Base-by-base conservation (phyloP, 2,888 invertebrate species). In the Dorcus hopei region DNA sequence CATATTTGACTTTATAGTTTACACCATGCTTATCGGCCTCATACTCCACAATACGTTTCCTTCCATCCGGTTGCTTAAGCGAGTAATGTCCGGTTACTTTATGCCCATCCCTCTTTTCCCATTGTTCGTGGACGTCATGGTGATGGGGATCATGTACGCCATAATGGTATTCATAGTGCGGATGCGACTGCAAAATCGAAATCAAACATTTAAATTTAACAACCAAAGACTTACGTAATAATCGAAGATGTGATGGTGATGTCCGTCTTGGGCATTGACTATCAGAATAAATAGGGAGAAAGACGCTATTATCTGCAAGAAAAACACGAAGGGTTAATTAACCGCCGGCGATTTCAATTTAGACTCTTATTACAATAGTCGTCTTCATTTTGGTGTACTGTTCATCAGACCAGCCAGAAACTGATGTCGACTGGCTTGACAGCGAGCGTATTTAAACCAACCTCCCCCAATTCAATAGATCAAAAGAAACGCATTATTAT, bases 91-190 rank as follows among this genome's bases (percentile, higher is more conserved):
- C 76, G 57, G 73, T 75, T 52, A 70, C 69, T 41, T 72, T 70
- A 52, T 76, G 69, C 41, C 72, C 72, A 50, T 75, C 72, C 51
- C 76, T 69, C 48, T 67, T 63, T 65, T 77, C 76, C 69, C 72
- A 70, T 61, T 76, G 76, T 61, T 70, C 70, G 57, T 77, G 71
- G 65, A 75, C 68, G 63, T 77, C 76, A 62, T 77, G 75, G 59
- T 73, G 72, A 55, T 77, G 70, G 19, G 65, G 63, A 52, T 77
- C 75, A 57, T 75, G 75, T 14, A 77, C 76, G 9, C 70, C 72
- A 63, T 77, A 77, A 62, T 75, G 71, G 63, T 66, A 77, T 56
- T 74, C 70, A 66, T 77, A 77, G 49, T 72, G 72, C 5, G 76
- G 76, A 51, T 70, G 73, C 9, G 75, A 73, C 74, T 74, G 43